Base-by-base conservation (phyloP, 2,797 vertebrate species). In the Chaenodraco wilsoni region DNA sequence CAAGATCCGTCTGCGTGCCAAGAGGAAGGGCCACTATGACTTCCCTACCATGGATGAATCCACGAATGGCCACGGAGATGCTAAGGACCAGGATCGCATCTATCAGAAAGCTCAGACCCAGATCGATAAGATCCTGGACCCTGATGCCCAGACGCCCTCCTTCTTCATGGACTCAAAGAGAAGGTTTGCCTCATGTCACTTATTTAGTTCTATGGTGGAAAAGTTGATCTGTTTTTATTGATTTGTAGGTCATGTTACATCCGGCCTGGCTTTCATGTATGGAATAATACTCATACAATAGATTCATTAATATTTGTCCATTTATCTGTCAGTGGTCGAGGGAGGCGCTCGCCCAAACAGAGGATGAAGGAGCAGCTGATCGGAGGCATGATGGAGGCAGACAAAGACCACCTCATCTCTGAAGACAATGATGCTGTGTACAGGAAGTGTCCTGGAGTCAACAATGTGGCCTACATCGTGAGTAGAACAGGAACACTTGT, bases 1-100 rank as follows among this genome's bases (percentile, higher is more conserved):
- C 87, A 99, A 99, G 92, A 99, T 99, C 61, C 96, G 98, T 9
- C 96, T 99, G 63, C 96, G 98, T 0, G 98, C 97, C 85, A 99
- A 99, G 89, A 96, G 98, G 72, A 97, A 97, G 71, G 98, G 98
- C 31, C 98, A 99, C 91, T 99, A 99, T 0, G 98, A 99, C 83
- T 99, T 99, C 82, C 98, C 98, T 0, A 90, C 97, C 72, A 96
- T 98, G 95, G 97, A 99, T 15, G 96, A 98, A 11, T 69, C 96
- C 88, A 86, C 77, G 1, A 79, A 88, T 3, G 92, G 95, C 55
- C 88, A 95, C 0, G 89, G 93, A 0, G 96, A 98, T 74, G 82
- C 93, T 63, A 97, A 96, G 84, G 97, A 98, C 60, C 96, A 96
- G 55, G 96, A 97, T 83, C 94, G 90, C 15, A 96, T 98, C 82